A percentile compares a stretch with the other conserved stretches of the same genome.
phyloP scores from a whole-genome alignment of 2,888 invertebrate genomes.

The Cyaniris semiargus region DNA sequence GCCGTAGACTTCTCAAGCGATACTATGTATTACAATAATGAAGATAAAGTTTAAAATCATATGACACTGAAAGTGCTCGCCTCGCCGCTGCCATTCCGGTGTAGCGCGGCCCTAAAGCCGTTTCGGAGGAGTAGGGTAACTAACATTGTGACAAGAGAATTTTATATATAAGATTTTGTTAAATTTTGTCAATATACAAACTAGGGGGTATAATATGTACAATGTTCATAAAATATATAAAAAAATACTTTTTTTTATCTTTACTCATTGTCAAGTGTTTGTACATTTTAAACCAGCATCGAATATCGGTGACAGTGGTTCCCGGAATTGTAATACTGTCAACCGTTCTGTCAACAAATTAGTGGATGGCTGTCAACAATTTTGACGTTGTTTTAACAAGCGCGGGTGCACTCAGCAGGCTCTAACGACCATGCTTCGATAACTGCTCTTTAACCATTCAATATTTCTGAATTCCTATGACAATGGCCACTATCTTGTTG shows the following conservation, averaged over 20 bases:
- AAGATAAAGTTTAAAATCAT: too few species aligned
- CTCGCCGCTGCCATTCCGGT: too few species aligned
- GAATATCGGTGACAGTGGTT: constrained; percentile 7
- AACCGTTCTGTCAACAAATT: constrained; percentile 37
- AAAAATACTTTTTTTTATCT: not conserved
- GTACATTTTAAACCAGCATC: not conserved
- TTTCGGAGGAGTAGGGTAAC: too few species aligned
- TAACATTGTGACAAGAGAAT: too few species aligned
- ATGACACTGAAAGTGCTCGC: too few species aligned
- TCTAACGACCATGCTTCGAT: constrained; percentile 18
- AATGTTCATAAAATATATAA: too few species aligned
- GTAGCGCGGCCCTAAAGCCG: too few species aligned
- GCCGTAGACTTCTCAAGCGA: too few species aligned
- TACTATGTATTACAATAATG: too few species aligned
- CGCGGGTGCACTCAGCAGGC: constrained; percentile 13
- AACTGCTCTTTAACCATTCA: not conserved
- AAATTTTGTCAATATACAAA: too few species aligned
- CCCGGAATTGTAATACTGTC: constrained; percentile 1
- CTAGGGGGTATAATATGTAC: too few species aligned
- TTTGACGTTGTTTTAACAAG: constrained; percentile 31
- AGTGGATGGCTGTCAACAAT: constrained; percentile 35
- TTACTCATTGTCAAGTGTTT: not conserved
- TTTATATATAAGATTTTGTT: too few species aligned
- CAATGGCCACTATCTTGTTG: not conserved
- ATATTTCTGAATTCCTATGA: not conserved